These are phyloP conservation scores for Apaloderma vittatum DNA, from an alignment of 2,113 vertebrate genomes.

Conservation along the genomic window DNA sequence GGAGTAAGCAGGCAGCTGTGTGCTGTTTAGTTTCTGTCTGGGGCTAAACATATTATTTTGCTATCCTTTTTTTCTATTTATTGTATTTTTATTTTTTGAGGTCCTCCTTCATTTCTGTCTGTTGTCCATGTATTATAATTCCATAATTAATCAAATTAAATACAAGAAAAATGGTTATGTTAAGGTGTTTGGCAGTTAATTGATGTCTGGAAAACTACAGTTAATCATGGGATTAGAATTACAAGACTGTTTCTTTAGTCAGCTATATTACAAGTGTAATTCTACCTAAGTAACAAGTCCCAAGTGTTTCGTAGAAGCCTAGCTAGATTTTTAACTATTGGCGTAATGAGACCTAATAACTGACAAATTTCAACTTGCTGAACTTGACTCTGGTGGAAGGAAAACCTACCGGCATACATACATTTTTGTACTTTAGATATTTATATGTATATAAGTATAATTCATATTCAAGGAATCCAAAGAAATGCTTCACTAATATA, in stretches of 20 bases:
- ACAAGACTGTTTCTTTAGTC: background rate
- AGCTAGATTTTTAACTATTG: background rate
- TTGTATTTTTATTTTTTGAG: background rate
- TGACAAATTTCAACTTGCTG: constrained; percentile 34
- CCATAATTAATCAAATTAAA: background rate
- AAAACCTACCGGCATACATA: background rate
- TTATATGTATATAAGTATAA: background rate
- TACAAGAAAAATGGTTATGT: background rate
- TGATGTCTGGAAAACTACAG: background rate
- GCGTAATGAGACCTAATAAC: background rate
- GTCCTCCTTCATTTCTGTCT: background rate
- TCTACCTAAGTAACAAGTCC: constrained; percentile 2
- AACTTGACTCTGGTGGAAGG: background rate
- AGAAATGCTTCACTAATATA: constrained; percentile 1
- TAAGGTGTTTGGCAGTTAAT: constrained; percentile 33
- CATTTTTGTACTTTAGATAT: background rate
- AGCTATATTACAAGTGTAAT: background rate
- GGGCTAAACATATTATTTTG: background rate
- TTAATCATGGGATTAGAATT: constrained; percentile 16
- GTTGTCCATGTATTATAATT: background rate
- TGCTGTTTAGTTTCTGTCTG: background rate
- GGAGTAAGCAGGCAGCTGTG: background rate
- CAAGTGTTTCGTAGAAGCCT: constrained; percentile 13
- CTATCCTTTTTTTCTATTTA: background rate
- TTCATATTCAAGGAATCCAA: constrained; percentile 18